These are phyloP conservation scores for Blastobasis adustella DNA, from an alignment of 2,888 invertebrate species.

Conservation along the genomic window DNA sequence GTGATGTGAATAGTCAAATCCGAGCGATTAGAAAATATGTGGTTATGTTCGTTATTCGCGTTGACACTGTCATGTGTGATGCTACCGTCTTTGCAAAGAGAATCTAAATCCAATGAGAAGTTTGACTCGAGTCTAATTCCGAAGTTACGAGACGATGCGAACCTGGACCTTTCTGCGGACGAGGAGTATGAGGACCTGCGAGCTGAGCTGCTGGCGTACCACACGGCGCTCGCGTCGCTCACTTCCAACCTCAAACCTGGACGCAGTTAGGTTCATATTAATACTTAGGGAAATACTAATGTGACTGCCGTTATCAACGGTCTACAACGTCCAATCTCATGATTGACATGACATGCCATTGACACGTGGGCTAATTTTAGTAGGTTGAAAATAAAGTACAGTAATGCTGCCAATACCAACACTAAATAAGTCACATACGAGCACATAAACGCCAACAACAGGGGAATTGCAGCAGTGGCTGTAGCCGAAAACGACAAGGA, in stretches of 20 bases:
- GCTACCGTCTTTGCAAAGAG: not conserved
- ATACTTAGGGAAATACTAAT: too few species aligned
- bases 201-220: conserved; percentile 57
- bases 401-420: too few species aligned
- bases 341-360: too few species aligned
- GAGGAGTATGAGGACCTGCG: conserved; percentile 63
- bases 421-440: too few species aligned
- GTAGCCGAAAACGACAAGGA: too few species aligned
- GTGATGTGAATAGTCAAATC: not conserved
- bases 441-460: too few species aligned
- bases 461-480: too few species aligned
- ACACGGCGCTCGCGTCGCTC: conserved; percentile 38
- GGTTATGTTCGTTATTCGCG: not conserved
- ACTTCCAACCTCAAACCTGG: not conserved
- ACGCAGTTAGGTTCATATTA: not conserved
- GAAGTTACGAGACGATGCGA: conserved; percentile 42
- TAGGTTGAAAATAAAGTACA: too few species aligned
- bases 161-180: conserved; percentile 52
- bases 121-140: conserved; percentile 32
- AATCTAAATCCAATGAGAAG: conserved; percentile 19
- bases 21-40: not conserved
- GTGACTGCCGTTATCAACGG: too few species aligned
- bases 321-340: too few species aligned
- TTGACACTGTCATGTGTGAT: too few species aligned
- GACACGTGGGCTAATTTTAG: too few species aligned